Conservation (phyloP, 23 tunicate genomes). For the Ciona savignyi region DNA sequence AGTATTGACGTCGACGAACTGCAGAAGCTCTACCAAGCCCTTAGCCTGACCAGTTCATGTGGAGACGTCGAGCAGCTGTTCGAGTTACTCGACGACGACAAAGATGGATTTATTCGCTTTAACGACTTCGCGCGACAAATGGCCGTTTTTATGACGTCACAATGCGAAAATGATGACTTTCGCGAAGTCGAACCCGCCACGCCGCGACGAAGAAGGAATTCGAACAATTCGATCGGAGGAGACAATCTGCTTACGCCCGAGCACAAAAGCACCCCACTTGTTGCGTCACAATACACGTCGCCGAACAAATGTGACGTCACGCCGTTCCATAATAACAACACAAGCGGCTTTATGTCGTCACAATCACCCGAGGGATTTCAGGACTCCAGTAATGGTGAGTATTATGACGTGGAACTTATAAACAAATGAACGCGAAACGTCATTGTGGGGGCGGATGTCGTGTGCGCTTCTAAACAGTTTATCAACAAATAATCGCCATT, state of each 20-base stretch:
- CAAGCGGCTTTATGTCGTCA: slow-evolving; percentile 23
- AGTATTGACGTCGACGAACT: slow-evolving; percentile 33
- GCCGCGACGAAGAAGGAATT: slow-evolving; percentile 1
- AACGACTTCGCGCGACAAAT: slow-evolving; percentile 41
- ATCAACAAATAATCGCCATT: not conserved
- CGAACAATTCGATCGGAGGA: not conserved
- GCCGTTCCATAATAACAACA: not conserved
- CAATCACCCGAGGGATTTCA: not conserved
- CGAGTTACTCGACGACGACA: slow-evolving; percentile 35
- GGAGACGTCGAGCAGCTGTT: slow-evolving; percentile 41
- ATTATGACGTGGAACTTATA: not conserved
- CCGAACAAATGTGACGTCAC: not conserved
- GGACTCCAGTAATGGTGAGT: not conserved
- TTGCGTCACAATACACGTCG: not conserved
- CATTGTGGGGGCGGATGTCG: too few species aligned
- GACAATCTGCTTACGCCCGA: slow-evolving; percentile 4
- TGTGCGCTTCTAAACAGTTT: too few species aligned
- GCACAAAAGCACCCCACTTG: not conserved
- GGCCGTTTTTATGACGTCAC: slow-evolving; percentile 8
- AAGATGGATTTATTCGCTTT: slow-evolving; percentile 43
- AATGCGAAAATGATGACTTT: not conserved
- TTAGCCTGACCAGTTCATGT: slow-evolving; percentile 18
- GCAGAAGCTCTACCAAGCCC: slow-evolving; percentile 33
- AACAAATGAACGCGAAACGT: not conserved
- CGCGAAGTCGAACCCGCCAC: not conserved